Evolutionary conservation across 1,140 invertebrate species (phyloP).

Genomic region (Ectropis grisescens): DNA sequence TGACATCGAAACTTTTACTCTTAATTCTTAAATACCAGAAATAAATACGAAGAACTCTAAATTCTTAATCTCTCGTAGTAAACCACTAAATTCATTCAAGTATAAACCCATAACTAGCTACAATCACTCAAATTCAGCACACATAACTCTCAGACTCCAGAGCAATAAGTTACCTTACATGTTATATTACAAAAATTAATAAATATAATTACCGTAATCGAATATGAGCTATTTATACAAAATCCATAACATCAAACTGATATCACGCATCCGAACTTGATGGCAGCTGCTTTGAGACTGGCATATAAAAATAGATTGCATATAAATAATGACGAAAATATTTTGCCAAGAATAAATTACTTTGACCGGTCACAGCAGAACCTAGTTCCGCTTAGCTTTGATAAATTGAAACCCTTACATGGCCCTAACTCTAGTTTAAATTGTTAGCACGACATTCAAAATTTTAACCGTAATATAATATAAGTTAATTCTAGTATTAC

Average conservation of each 20-base stretch:
- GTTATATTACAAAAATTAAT: constrained; percentile 60
- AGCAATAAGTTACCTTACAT: constrained; percentile 48
- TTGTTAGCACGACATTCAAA: no score
- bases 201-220: no score
- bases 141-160: constrained; percentile 39
- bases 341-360: constrained; percentile 31
- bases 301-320: constrained; percentile 68
- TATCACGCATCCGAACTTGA: constrained; percentile 36
- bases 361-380: no score
- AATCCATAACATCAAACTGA: constrained; percentile 60
- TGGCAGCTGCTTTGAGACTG: constrained; percentile 5
- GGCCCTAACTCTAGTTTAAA: no score
- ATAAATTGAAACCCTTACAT: no score
- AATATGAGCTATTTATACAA: constrained; percentile 62
- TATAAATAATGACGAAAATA: constrained; percentile 61
- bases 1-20: constrained; percentile 1
- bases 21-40: constrained; percentile 3
- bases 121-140: constrained; percentile 51
- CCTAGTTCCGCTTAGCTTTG: constrained; percentile 7
- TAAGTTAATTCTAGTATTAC: neutral
- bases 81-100: constrained; percentile 31
- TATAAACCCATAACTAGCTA: constrained; percentile 46
- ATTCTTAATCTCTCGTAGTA: constrained; percentile 8
- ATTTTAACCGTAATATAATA: neutral
- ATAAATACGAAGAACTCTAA: constrained; percentile 13